Percentiles rank a stretch among this genome's conserved stretches.
These are phyloP conservation scores for Brachypodius melanocephalos DNA, from an alignment of 2,113 vertebrate species.

Conservation along the genomic window DNA sequence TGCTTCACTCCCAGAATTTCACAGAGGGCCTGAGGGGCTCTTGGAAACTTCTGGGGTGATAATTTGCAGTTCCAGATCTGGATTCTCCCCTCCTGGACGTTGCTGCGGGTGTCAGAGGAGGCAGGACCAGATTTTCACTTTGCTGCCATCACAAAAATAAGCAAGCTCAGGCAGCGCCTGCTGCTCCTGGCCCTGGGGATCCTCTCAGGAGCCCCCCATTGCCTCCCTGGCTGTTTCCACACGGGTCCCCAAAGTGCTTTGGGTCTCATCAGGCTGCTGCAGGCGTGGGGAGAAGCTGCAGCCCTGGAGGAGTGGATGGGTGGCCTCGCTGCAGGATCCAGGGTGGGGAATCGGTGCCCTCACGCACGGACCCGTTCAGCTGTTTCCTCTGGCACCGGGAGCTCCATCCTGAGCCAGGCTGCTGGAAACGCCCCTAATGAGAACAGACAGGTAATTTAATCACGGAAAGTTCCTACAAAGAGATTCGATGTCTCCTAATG, in stretches of 20 bases:
- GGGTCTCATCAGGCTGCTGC: not conserved
- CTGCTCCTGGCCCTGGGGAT: not conserved
- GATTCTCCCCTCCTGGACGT: not conserved
- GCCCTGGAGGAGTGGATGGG: not conserved
- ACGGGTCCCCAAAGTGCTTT: not conserved
- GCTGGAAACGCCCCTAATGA: conserved; percentile 15
- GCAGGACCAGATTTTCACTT: not conserved
- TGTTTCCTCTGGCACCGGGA: not conserved
- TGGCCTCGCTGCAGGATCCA: not conserved
- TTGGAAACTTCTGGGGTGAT: not conserved
- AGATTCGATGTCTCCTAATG: not conserved
- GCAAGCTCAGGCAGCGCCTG: not conserved
- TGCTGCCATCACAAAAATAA: rapidly evolving
- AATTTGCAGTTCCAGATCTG: not conserved
- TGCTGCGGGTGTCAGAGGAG: not conserved
- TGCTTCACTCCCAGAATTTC: not conserved
- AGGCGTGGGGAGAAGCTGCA: not conserved
- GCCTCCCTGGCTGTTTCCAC: not conserved
- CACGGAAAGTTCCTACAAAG: conserved; percentile 38
- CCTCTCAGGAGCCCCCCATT: rapidly evolving
- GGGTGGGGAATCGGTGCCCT: not conserved
- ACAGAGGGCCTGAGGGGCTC: not conserved
- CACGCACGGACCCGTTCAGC: not conserved
- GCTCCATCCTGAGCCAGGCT: conserved; percentile 6
- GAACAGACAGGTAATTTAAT: conserved; percentile 65